phyloP scores from a whole-genome alignment of 1,140 invertebrate species.

The Metaphire vulgaris region DNA sequence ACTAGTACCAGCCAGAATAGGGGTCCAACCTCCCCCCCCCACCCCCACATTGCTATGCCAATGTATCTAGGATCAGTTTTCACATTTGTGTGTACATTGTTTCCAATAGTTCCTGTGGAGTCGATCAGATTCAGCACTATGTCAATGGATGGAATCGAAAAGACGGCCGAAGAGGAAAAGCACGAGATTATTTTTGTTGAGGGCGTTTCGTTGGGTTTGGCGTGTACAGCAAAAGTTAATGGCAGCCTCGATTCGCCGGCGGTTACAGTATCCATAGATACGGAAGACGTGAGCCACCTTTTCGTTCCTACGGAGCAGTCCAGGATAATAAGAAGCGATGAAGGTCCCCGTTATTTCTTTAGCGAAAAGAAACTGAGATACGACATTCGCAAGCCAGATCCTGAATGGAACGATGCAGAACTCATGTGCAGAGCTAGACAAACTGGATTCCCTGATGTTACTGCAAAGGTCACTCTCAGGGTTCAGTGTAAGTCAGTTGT shows the following conservation, averaged over 20 bases:
- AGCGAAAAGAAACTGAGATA: not conserved
- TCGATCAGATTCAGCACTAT: not conserved
- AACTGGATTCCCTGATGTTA: not conserved
- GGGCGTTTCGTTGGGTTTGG: not conserved
- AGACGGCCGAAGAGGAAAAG: not conserved
- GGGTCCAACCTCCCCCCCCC: too few species aligned
- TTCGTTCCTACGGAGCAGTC: not conserved
- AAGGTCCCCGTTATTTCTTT: not conserved
- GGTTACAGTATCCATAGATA: not conserved
- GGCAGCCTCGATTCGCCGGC: not conserved
- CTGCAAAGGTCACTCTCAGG: not conserved
- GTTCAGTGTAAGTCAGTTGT: not conserved
- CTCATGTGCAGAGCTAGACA: not conserved
- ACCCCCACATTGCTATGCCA: too few species aligned
- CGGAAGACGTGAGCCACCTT: not conserved
- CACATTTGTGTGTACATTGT: too few species aligned
- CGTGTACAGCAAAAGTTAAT: not conserved
- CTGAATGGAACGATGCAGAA: not conserved
- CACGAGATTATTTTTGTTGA: not conserved
- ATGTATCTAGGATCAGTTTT: too few species aligned
- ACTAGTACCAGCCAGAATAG: too few species aligned
- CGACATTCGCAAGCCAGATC: not conserved
- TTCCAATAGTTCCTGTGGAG: not conserved
- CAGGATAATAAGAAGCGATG: not conserved
- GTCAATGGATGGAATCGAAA: not conserved